These are phyloP conservation scores for Macroglossus sobrinus DNA, from an alignment of 2,113 vertebrate species.

Conservation along the genomic window DNA sequence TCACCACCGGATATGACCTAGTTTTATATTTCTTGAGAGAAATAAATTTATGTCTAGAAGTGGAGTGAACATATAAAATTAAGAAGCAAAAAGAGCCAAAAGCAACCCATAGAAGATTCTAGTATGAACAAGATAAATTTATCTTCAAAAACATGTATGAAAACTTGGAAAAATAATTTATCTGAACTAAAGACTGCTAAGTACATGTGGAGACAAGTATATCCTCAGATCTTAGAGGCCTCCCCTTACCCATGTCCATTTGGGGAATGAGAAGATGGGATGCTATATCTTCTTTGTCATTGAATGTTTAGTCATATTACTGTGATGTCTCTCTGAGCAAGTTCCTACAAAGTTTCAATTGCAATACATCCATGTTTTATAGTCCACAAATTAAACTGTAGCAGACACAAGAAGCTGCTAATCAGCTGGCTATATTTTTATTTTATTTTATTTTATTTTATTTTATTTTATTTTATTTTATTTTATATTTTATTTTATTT, in stretches of 20 bases:
- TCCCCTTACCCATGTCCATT: neutral
- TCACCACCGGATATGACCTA: constrained; percentile 44
- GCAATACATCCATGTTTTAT: neutral
- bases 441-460: no score
- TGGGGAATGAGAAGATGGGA: neutral
- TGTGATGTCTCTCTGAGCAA: neutral
- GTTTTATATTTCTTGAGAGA: constrained; percentile 53
- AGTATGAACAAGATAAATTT: neutral
- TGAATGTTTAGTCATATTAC: neutral
- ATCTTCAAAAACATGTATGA: neutral
- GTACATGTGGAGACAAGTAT: neutral
- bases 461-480: no score
- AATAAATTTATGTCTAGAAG: constrained; percentile 43
- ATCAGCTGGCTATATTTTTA: neutral
- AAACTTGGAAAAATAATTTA: neutral
- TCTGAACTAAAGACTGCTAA: neutral
- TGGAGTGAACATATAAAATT: constrained; percentile 28
- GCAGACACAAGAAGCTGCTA: neutral
- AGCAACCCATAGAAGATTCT: neutral
- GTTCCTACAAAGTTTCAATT: neutral
- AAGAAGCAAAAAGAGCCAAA: constrained; percentile 45
- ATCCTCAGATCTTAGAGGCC: neutral
- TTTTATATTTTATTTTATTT: no score
- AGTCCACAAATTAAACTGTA: neutral
- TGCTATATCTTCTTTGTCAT: neutral